Evolutionary conservation across 2,797 vertebrate genomes (phyloP).

Genomic region (Melanogrammus aeglefinus): DNA sequence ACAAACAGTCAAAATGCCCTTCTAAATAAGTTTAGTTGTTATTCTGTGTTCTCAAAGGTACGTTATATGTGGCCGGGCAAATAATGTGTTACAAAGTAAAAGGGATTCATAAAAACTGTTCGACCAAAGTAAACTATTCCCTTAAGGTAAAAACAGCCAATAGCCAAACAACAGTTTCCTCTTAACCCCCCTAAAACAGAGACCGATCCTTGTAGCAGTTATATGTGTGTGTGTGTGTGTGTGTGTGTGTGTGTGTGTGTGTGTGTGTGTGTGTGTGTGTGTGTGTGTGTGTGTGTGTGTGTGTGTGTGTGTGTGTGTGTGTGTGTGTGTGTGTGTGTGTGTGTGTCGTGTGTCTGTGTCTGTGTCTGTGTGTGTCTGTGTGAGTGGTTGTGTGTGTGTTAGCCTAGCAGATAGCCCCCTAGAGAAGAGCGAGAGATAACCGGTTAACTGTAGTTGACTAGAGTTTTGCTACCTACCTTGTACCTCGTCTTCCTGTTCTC

Average conservation of each 20-base stretch:
- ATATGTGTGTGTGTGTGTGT: not conserved
- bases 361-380: too few species aligned
- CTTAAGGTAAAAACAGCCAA: not conserved
- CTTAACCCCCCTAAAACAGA: not conserved
- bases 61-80: not conserved
- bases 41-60: not conserved
- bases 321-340: not conserved
- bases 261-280: too few species aligned
- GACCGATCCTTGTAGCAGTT: not conserved
- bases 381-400: not conserved
- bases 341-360: too few species aligned
- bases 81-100: not conserved
- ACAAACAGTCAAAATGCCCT: not conserved
- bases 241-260: too few species aligned
- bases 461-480: conserved; percentile 20
- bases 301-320: too few species aligned
- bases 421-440: not conserved
- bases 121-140: conserved; percentile 48
- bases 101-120: conserved; percentile 2
- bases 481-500: conserved; percentile 19
- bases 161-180: not conserved
- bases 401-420: not conserved
- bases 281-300: too few species aligned
- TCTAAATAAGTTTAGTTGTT: not conserved
- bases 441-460: not conserved